Evolutionary conservation across 2,113 vertebrate genomes (phyloP).

Genomic region (Osmerus eperlanus): DNA sequence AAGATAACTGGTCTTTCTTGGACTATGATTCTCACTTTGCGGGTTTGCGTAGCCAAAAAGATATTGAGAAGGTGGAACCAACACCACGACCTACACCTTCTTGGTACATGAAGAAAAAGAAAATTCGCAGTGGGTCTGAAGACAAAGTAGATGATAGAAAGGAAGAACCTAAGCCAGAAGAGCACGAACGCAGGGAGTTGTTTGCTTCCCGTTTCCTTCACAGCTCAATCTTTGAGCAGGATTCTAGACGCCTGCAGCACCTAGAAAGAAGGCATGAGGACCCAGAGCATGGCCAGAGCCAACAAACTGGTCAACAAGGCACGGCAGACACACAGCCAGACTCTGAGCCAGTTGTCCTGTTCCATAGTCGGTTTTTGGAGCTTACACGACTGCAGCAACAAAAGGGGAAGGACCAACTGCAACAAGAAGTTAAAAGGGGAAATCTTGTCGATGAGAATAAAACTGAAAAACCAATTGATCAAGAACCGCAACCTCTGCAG

Average conservation of each 20-base stretch:
- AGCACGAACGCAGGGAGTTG: constrained; percentile 89
- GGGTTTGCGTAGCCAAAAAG: constrained; percentile 89
- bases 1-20: constrained; percentile 98
- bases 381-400: constrained; percentile 81
- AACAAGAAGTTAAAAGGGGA: constrained; percentile 77
- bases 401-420: constrained; percentile 82
- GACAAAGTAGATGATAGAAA: constrained; percentile 94
- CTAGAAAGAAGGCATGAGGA: constrained; percentile 91
- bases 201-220: constrained; percentile 97
- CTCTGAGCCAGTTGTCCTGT: constrained; percentile 86
- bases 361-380: constrained; percentile 93
- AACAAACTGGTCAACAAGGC: constrained; percentile 73
- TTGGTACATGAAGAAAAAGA: constrained; percentile 99
- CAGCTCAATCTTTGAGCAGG: constrained; percentile 96
- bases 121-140: constrained; percentile 89
- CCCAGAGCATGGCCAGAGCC: constrained; percentile 74
- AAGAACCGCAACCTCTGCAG: constrained; percentile 70
- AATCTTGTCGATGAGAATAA: constrained; percentile 57
- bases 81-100: constrained; percentile 91
- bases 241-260: constrained; percentile 91
- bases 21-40: constrained; percentile 92
- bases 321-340: constrained; percentile 76
- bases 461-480: constrained; percentile 66
- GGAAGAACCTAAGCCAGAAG: constrained; percentile 92
- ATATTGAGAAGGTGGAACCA: constrained; percentile 93